These are phyloP conservation scores for Festucalex cinctus DNA, from an alignment of 2,113 vertebrate species.

Conservation along the genomic window DNA sequence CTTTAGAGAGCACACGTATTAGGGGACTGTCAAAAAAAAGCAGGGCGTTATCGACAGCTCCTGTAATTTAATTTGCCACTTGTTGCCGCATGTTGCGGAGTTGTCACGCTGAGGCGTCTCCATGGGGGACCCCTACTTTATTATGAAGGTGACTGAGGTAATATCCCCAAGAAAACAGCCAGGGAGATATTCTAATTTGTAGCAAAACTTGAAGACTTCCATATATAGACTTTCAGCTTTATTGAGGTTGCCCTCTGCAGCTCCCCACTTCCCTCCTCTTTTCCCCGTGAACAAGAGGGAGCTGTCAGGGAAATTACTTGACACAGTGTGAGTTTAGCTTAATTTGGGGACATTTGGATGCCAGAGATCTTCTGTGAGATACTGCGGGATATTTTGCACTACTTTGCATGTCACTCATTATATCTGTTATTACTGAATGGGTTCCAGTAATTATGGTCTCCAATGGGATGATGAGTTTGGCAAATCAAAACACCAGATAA, in stretches of 20 bases:
- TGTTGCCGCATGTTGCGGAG: constrained; percentile 40
- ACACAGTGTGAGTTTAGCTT: constrained; percentile 16
- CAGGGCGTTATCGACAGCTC: constrained; percentile 50
- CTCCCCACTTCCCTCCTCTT: constrained; percentile 8
- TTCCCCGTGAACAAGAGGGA: constrained; percentile 16
- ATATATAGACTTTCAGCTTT: constrained; percentile 23
- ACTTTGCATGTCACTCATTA: constrained; percentile 23
- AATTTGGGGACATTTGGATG: constrained; percentile 15
- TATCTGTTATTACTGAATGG: constrained; percentile 45
- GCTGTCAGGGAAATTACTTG: constrained; percentile 29
- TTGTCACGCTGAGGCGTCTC: constrained; percentile 43
- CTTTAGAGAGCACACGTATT: constrained; percentile 25
- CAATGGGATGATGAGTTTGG: constrained; percentile 16
- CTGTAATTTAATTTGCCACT: constrained; percentile 63
- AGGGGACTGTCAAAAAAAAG: constrained; percentile 36
- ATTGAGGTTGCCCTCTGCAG: constrained; percentile 7
- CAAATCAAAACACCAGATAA: constrained; percentile 31
- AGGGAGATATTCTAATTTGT: constrained; percentile 31
- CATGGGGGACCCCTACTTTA: constrained; percentile 16
- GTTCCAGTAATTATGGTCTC: constrained; percentile 39
- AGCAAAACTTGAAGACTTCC: constrained; percentile 26
- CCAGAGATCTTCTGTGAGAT: constrained; percentile 5
- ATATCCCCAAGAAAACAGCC: constrained; percentile 17
- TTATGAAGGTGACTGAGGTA: constrained; percentile 17
- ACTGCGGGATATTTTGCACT: constrained; percentile 11